Percentiles rank a stretch among this genome's conserved stretches.
phyloP scores from a whole-genome alignment of 1,140 invertebrate genomes.

The Plutomurus gul region DNA sequence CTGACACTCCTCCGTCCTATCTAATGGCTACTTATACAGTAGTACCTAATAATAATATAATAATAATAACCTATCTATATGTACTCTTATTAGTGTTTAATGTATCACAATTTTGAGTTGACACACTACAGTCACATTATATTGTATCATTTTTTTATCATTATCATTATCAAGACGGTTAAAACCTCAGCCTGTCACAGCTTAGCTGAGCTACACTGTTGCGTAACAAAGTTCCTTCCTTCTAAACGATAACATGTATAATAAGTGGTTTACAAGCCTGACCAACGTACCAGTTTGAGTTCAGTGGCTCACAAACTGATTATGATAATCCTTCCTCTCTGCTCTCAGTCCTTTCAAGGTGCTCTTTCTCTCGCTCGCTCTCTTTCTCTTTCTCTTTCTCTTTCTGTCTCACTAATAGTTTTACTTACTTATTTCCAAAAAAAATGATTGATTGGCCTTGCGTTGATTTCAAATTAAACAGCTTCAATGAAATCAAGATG shows the following conservation, averaged over 20 bases:
- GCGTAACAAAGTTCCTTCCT: slow-evolving; percentile 7
- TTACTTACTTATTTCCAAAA: too few relatives aligned
- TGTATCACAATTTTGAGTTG: slow-evolving; percentile 27
- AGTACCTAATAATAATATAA: slow-evolving; percentile 6
- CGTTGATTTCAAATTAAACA: not conserved
- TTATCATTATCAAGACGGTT: slow-evolving; percentile 29
- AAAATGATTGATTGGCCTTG: not conserved
- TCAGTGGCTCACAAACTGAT: slow-evolving; percentile 7
- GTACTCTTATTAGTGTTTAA: slow-evolving; percentile 25
- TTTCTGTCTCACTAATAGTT: not conserved
- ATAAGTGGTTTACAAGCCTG: not conserved
- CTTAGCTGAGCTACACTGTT: slow-evolving; percentile 1
- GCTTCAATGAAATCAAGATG: not conserved
- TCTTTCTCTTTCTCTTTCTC: not conserved
- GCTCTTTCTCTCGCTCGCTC: not conserved
- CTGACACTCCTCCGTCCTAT: slow-evolving; percentile 6
- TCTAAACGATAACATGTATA: slow-evolving; percentile 7
- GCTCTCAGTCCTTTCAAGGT: slow-evolving; percentile 5
- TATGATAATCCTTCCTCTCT: not conserved
- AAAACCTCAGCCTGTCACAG: slow-evolving; percentile 21
- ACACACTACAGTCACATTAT: slow-evolving; percentile 29
- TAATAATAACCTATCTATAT: not conserved
- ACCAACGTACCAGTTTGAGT: not conserved
- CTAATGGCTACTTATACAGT: not conserved
- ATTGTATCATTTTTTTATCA: slow-evolving; percentile 28